phyloP scores from a whole-genome alignment of 30 jellyfish, hydroid and myxozoan genomes.

The Catostylus mosaicus region DNA sequence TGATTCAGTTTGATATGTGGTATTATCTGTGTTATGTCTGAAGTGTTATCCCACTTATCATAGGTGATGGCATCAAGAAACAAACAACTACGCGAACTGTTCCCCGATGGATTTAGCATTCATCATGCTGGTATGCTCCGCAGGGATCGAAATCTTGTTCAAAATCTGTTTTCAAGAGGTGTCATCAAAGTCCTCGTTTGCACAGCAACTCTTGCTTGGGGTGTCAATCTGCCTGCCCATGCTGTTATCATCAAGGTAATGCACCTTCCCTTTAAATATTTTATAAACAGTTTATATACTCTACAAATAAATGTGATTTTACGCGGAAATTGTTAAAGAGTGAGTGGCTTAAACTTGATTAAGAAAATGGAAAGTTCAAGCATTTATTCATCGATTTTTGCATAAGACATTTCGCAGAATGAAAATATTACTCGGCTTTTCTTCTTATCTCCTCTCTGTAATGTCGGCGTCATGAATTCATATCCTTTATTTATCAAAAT shows the following conservation, averaged over 20 bases:
- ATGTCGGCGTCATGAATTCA: too few species aligned
- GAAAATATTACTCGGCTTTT: too few species aligned
- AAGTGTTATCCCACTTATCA: too few species aligned
- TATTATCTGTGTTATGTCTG: too few species aligned
- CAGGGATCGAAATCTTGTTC: slow-evolving; percentile 89
- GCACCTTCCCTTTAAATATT: background rate
- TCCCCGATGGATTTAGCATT: slow-evolving; percentile 98
- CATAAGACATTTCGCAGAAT: too few species aligned
- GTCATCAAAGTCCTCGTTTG: slow-evolving; percentile 95
- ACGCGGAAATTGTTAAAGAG: too few species aligned
- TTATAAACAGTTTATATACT: background rate
- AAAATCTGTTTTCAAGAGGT: slow-evolving; percentile 85
- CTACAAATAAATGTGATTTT: background rate
- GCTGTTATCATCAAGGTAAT: slow-evolving; percentile 96
- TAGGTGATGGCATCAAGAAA: slow-evolving; percentile 89
- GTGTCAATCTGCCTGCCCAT: slow-evolving; percentile 99
- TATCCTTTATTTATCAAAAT: too few species aligned
- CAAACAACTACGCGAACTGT: slow-evolving; percentile 84
- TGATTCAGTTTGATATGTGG: too few species aligned
- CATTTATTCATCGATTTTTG: too few species aligned
- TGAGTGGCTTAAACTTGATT: too few species aligned
- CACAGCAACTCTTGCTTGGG: slow-evolving; percentile 99
- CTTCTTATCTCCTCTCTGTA: too few species aligned
- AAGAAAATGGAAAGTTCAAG: too few species aligned
- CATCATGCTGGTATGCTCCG: slow-evolving; percentile 99